Percentiles rank a stretch among this genome's conserved stretches.
phyloP scores from a whole-genome alignment of 2,113 vertebrate genomes.

The Sturnira hondurensis region DNA sequence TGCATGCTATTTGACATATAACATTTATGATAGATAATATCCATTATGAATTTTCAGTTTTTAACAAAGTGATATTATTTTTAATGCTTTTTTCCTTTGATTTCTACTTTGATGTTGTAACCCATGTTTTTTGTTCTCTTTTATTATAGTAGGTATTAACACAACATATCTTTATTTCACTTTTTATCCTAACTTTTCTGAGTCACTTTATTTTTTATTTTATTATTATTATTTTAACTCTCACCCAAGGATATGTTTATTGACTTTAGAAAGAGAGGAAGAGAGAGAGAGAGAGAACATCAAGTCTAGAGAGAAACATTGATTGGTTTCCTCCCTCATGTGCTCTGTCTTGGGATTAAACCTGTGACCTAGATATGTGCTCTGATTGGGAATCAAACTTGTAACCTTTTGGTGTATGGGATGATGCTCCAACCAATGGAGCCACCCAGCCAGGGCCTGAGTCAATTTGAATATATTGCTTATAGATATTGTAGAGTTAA shows the following conservation, averaged over 20 bases:
- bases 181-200: not conserved
- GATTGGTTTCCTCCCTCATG: no score
- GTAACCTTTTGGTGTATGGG: no score
- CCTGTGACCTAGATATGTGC: no score
- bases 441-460: no score
- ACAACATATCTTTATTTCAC: not conserved
- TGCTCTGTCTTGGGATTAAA: no score
- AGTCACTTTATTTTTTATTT: not conserved
- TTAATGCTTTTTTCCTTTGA: not conserved
- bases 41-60: not conserved
- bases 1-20: not conserved
- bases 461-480: not conserved
- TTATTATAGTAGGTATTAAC: not conserved
- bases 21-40: not conserved
- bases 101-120: not conserved
- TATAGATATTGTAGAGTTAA: not conserved
- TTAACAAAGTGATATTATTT: not conserved
- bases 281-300: no score
- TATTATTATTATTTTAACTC: no score
- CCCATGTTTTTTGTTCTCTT: not conserved
- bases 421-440: no score
- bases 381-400: no score
- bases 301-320: no score
- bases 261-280: no score
- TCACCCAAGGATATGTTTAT: no score